Percentiles rank a stretch among this genome's conserved stretches.
Evolutionary conservation across 2,113 vertebrate genomes (phyloP).

Genomic region (Ramphastos sulfuratus): DNA sequence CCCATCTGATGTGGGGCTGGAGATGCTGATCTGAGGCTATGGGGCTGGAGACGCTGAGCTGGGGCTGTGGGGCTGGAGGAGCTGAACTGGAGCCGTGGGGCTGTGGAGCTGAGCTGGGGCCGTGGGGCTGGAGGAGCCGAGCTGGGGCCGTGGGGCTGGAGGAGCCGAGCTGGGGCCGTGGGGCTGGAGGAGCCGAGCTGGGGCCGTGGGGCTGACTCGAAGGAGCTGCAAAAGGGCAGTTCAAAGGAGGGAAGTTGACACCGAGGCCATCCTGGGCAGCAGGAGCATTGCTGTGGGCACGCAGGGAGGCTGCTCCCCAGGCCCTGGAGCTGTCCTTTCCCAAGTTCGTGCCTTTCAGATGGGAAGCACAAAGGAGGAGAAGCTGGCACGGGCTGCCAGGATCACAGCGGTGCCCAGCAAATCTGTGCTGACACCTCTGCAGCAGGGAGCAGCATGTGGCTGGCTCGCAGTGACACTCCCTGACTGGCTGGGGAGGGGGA

Average conservation of each 20-base stretch:
- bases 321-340: background rate
- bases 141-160: background rate
- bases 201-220: background rate
- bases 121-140: background rate
- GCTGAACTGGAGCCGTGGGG: background rate
- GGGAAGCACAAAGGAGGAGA: background rate
- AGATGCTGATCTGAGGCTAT: background rate
- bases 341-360: background rate
- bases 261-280: accelerated
- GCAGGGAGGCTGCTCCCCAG: accelerated
- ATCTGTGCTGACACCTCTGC: conserved; percentile 32
- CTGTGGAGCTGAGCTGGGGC: background rate
- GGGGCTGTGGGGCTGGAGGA: too few relatives aligned
- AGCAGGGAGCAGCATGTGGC: conserved; percentile 32
- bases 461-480: conserved; percentile 6
- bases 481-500: conserved; percentile 34
- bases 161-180: background rate
- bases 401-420: conserved; percentile 19
- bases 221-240: too few relatives aligned
- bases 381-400: conserved; percentile 11
- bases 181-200: background rate
- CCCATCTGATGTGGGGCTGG: background rate
- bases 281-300: accelerated
- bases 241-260: too few relatives aligned
- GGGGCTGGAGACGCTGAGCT: background rate